Base-by-base conservation (phyloP, 2,113 vertebrate species). In the Ammodytes dubius region DNA sequence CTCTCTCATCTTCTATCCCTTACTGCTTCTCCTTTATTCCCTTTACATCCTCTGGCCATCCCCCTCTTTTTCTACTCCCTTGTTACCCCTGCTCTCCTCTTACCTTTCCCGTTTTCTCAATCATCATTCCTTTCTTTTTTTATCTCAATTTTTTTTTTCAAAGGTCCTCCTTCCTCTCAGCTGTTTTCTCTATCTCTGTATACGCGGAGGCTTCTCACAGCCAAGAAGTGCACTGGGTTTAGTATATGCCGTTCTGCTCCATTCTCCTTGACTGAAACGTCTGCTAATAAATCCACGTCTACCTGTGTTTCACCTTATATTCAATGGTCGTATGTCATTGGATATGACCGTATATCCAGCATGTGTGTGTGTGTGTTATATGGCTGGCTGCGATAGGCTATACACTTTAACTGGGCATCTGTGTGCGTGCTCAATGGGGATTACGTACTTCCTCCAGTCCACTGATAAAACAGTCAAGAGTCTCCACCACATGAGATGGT, bases 71-170 rank as follows among this genome's bases (percentile, higher is more conserved):
- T 56, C 27, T 77, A 42, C 13, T 59, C 47, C 64, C 69, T 67
- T 11, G 12, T 79, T 70, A 64, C 52, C 14, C 6, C 74, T 4
- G 40, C 64, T 42, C 61, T 81, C 17, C n/a, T 61, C 57, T 50
- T 56, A 71, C 19, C 45, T 37, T 58, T 66, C n/a, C 74, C 12
- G 70, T 82, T 87, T 88, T 74, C 70, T 67, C 82, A 59, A 82
- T 86, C 43, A 84, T 81, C 82, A 80, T 81, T 85, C 79, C 70
- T 74, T 58, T 74, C 59, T 74, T 81, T 63, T 75, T 64, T 53
- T 37, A 63, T 74, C 80, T 77, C n/a, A 42, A 6, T 42, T 78
- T 52, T 56, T 52, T 80, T 52, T 56, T 52, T 80, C 63, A 59
- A 54, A n/a, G 10, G 61, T 64, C 49, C 39, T 78, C 61, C 17